phyloP scores from a whole-genome alignment of 2,113 vertebrate species.

The Maccullochella peelii region DNA sequence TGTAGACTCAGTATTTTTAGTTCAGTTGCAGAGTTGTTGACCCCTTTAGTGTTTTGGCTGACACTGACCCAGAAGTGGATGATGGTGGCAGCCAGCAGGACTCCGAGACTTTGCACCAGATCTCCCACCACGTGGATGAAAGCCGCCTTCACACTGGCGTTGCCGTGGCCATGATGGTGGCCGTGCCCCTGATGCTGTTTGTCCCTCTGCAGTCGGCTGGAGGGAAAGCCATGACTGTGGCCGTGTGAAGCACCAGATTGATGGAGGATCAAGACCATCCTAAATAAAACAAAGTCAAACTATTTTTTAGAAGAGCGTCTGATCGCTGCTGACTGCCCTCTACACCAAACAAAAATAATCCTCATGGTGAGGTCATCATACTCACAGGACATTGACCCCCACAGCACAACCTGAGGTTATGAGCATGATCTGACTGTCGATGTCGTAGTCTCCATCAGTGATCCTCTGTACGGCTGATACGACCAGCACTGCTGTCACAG shows the following conservation, averaged over 20 bases:
- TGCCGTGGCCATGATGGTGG: conserved; percentile 50
- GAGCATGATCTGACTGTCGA: conserved; percentile 88
- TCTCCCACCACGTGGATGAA: conserved; percentile 93
- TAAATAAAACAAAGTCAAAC: conserved; percentile 61
- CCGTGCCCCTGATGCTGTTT: conserved; percentile 38
- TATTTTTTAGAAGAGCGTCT: neutral
- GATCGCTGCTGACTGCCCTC: neutral
- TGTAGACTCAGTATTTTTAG: neutral
- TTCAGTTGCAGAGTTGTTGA: neutral
- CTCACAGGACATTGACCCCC: conserved; percentile 89
- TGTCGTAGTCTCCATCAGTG: conserved; percentile 86
- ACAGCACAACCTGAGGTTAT: conserved; percentile 91
- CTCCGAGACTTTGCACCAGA: conserved; percentile 90
- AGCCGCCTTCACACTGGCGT: conserved; percentile 90
- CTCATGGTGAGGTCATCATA: accelerated
- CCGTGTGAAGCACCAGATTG: conserved; percentile 81
- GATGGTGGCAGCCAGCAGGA: conserved; percentile 88
- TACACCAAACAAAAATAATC: neutral
- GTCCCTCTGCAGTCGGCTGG: neutral
- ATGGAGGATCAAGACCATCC: conserved; percentile 92
- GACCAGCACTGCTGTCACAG: conserved; percentile 87
- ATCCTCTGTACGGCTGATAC: conserved; percentile 88
- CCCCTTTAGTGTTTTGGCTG: neutral
- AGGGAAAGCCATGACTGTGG: conserved; percentile 73
- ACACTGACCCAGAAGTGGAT: conserved; percentile 89